Evolutionary conservation across 2,113 vertebrate genomes (phyloP), one percentile per base, ranked within the genome.

Genomic region (Centropus unirufus): DNA sequence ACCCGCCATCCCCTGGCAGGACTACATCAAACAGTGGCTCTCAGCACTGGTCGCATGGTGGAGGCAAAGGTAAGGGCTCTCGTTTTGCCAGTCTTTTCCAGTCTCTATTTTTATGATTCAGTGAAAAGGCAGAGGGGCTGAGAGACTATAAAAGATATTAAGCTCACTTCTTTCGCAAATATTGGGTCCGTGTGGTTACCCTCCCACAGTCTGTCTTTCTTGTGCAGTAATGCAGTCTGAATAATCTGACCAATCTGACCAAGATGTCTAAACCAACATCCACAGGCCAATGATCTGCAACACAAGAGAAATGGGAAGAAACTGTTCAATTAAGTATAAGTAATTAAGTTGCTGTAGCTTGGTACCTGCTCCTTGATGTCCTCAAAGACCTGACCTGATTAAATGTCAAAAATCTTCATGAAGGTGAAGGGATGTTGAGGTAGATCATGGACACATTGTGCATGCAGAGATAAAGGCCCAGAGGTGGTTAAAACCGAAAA

Each of bases 11-110:
- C 61, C 22, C 6, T 2, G 3, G 16, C 36, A 24, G 59, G 23
- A 40, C 59, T 54, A 36, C 3, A 2, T 75, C 72, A 47, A 46
- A 61, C 12, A 59, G 54, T 0, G 1, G 24, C n/a, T 72, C 32
- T 68, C 11, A 1, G 44, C 19, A 46, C 9, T 1, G 1, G 11
- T 3, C 1, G 6, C 55, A 46, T 2, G 9, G 51, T 11, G 20
- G 44, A 23, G 29, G 44, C 14, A 29, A 32, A 17, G 8, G 3
- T 22, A 23, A 58, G 21, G 18, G 13, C 4, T 64, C 24, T 23
- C 2, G 0, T 14, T 8, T 8, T 70, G n/a, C 32, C 84, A 61
- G 46, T 19, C 49, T 91, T 91, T 34, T 59, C n/a, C 36, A n/a
- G 3, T 62, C 82, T 73, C 52, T 54, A 54, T 78, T 51, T 47